Conservation (phyloP, 2,888 invertebrate genomes). For the Andrena flavipes region DNA sequence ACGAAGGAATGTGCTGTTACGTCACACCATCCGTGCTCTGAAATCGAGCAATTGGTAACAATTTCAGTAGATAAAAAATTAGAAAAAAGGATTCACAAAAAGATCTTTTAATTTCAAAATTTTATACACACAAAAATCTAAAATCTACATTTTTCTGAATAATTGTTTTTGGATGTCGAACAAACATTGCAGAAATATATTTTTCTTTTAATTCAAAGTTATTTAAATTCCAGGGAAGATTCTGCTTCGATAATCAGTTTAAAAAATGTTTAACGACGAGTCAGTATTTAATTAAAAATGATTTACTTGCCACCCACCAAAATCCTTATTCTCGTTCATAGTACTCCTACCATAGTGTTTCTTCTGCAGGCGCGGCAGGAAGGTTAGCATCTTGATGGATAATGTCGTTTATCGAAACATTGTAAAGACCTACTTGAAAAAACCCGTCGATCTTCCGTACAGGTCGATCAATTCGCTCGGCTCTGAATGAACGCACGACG, state of each 20-base stretch:
- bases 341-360: background rate
- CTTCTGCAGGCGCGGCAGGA: no score
- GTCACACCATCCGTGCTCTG: slow-evolving; percentile 13
- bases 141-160: no score
- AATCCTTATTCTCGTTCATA: background rate
- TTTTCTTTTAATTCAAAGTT: no score
- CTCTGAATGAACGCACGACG: slow-evolving; percentile 68
- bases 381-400: background rate
- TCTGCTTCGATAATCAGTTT: background rate
- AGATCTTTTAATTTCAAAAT: background rate
- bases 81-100: background rate
- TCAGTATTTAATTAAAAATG: background rate
- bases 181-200: no score
- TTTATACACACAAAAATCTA: background rate
- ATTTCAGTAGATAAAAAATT: background rate
- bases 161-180: no score
- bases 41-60: slow-evolving; percentile 3
- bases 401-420: slow-evolving; percentile 12
- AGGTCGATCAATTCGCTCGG: slow-evolving; percentile 51
- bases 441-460: slow-evolving; percentile 36
- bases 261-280: background rate
- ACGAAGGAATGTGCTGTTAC: slow-evolving; percentile 52
- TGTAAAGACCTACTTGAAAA: slow-evolving; percentile 50
- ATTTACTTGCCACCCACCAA: background rate
- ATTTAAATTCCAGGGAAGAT: no score